phyloP scores from a whole-genome alignment of 2,113 vertebrate species.

The Lepisosteus osseus region DNA sequence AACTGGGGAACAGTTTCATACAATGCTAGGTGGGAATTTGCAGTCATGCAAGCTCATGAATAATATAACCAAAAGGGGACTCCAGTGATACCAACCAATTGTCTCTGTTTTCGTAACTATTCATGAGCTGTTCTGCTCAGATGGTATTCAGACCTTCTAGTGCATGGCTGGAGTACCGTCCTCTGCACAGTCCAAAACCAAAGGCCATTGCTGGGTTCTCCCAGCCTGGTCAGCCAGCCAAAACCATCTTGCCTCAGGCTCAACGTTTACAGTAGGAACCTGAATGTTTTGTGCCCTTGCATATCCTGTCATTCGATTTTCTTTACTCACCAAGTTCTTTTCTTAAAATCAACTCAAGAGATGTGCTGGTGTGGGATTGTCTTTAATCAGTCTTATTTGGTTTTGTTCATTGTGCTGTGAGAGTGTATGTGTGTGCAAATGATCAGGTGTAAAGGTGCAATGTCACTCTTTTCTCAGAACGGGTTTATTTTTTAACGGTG shows the following conservation, averaged over 20 bases:
- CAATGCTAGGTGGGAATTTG: too few relatives aligned
- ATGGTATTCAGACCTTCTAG: not conserved
- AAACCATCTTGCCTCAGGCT: slow-evolving; percentile 48
- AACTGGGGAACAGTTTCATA: too few relatives aligned
- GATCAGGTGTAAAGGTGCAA: slow-evolving; percentile 13
- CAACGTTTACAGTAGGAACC: slow-evolving; percentile 16
- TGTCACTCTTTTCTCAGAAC: not conserved
- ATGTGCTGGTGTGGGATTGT: slow-evolving; percentile 10
- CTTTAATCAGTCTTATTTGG: slow-evolving; percentile 15
- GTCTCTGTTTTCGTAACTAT: slow-evolving; percentile 9
- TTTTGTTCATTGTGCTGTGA: not conserved
- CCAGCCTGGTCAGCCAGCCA: too few relatives aligned
- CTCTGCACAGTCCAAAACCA: too few relatives aligned
- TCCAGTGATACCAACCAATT: not conserved
- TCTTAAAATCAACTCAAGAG: slow-evolving; percentile 22
- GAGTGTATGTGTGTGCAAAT: not conserved
- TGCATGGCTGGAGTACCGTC: slow-evolving; percentile 41
- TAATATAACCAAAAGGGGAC: too few relatives aligned
- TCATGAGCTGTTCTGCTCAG: slow-evolving; percentile 24
- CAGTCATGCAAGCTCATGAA: too few relatives aligned
- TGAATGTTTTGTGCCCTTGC: slow-evolving; percentile 33
- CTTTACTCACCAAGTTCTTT: not conserved
- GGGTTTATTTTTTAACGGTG: not conserved
- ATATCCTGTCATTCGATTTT: slow-evolving; percentile 40
- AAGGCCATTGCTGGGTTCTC: too few relatives aligned